Evolutionary conservation across 2,888 invertebrate genomes (phyloP), one percentile per base, ranked within the genome.

Genomic region (Patella caerulea): DNA sequence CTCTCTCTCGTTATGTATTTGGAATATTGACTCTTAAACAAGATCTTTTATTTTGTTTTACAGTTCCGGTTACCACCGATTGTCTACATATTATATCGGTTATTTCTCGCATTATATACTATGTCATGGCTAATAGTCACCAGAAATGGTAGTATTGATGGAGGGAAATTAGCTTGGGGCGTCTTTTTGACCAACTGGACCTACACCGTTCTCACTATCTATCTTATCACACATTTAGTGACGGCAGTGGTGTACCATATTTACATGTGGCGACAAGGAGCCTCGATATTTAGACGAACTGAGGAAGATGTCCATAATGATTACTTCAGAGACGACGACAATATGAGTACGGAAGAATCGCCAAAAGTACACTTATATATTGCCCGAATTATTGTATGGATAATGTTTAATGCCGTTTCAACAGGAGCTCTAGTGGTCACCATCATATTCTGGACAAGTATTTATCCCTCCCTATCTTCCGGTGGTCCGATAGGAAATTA

Each of bases 151-250:
- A 9, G 45, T 45, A 45, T 45, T 9, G 45, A 45, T 45, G 9
- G 45, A 45, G 45, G 45, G 45, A 45, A 45, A 45, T 45, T 45
- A 45, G 45, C 7, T 45, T 87, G 85, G 82, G 81, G 82, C 14
- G 88, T 85, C 14, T 90, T 85, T 76, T 83, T 90, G 24, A 90
- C 90, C n/a, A 88, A 86, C 80, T 90, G 90, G 90, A 86, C 89
- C 15, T 90, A 88, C 81, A 77, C 86, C 7, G 75, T 88, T 53
- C 83, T 90, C 11, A 82, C 86, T 3, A 45, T 86, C 11, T 87
- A 90, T 73, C 78, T 88, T 15, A 75, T 84, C 24, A 45, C 83
- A 0, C 84, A 86, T 77, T 80, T 81, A 24, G 54, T 86, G 1
- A 83, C 78, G 11, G 75, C 81, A 12, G 14, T 84, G 2, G 45